These are phyloP conservation scores for Trichoplusia ni DNA, from an alignment of 1,140 invertebrate genomes.

Conservation along the genomic window DNA sequence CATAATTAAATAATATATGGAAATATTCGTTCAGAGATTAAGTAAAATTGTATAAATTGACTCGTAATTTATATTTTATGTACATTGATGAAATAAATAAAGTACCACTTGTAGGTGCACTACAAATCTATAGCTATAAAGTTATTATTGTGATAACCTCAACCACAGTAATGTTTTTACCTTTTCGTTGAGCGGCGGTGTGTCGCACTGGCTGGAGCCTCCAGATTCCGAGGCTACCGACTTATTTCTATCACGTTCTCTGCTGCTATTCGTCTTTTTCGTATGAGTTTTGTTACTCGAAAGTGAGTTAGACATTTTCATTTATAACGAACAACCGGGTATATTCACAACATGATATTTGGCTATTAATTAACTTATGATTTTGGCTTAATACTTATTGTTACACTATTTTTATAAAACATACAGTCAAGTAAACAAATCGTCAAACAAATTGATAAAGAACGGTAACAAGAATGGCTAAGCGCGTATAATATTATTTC, in stretches of 20 bases:
- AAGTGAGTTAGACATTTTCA: constrained; percentile 64
- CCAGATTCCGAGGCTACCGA: constrained; percentile 73
- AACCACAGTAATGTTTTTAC: constrained; percentile 41
- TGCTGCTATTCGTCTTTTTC: constrained; percentile 63
- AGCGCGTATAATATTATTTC: background rate
- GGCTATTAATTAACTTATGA: background rate
- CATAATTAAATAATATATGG: too few species aligned
- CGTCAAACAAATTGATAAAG: constrained; percentile 16
- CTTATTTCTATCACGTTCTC: constrained; percentile 76
- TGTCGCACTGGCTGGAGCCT: constrained; percentile 77
- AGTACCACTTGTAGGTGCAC: too few species aligned
- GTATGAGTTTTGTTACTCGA: constrained; percentile 68
- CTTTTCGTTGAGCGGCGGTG: constrained; percentile 77
- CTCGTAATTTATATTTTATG: too few species aligned
- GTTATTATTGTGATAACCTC: constrained; percentile 6
- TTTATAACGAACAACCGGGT: constrained; percentile 15
- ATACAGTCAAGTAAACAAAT: constrained; percentile 12
- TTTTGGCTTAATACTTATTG: background rate
- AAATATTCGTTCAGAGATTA: too few species aligned
- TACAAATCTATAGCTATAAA: background rate
- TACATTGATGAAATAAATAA: too few species aligned
- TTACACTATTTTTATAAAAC: background rate
- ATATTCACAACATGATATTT: constrained; percentile 22
- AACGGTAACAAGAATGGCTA: constrained; percentile 12
- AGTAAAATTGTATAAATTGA: too few species aligned